A percentile compares a stretch with the other conserved stretches of the same genome.
These are phyloP conservation scores for Neocloeon triangulifer DNA, from an alignment of 1,140 invertebrate species.

Conservation along the genomic window DNA sequence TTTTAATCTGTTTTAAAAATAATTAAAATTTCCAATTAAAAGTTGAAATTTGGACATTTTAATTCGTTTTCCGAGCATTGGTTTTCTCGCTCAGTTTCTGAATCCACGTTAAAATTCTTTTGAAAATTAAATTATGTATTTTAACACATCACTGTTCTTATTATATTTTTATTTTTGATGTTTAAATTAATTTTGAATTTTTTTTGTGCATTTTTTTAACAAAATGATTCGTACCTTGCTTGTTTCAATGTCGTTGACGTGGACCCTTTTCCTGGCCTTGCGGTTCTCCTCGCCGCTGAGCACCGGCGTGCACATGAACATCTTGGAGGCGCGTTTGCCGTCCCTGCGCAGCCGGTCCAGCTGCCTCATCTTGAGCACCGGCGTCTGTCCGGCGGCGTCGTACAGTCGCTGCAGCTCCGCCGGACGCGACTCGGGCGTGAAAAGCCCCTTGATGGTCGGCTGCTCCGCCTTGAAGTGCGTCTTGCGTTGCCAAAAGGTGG, in stretches of 20 bases:
- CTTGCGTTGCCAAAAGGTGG: conserved; percentile 47
- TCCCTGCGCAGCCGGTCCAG: conserved; percentile 28
- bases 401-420: conserved; percentile 43
- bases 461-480: conserved; percentile 40
- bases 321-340: conserved; percentile 25
- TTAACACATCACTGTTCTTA: no score
- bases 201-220: no score
- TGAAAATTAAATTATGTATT: no score
- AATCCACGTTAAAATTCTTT: no score
- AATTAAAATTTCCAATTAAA: no score
- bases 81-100: no score
- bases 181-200: no score
- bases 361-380: conserved; percentile 18
- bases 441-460: conserved; percentile 36
- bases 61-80: no score
- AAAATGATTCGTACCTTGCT: conserved; percentile 61
- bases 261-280: conserved; percentile 32
- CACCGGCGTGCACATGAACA: conserved; percentile 56
- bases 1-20: no score
- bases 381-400: conserved; percentile 35
- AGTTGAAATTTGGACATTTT: no score
- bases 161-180: no score
- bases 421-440: conserved; percentile 41
- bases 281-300: conserved; percentile 33
- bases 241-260: conserved; percentile 71